Evolutionary conservation across 2,113 vertebrate species (phyloP), one percentile per base, ranked within the genome.

Genomic region (Heterotis niloticus): DNA sequence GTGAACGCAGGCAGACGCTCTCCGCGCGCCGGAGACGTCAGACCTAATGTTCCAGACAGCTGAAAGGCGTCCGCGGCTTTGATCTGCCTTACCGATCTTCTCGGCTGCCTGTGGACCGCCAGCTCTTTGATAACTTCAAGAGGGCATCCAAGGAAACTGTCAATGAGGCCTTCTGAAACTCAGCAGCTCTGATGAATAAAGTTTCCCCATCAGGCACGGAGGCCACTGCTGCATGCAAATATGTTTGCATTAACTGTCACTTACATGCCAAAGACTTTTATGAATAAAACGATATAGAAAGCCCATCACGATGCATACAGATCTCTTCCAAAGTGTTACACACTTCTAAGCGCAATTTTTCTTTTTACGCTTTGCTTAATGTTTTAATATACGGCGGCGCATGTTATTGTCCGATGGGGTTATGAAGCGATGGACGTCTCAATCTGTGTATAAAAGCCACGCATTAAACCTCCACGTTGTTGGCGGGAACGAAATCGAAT

Each of bases 31-130:
- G 29, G 34, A 56, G 64, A 54, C 17, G 51, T 77, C 75, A 28
- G 66, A 44, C 52, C 17, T 78, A 56, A 66, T 78, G 76, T 68
- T 68, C 18, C 17, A 57, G 65, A 28, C 52, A 59, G 60, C 52
- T 34, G 76, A 77, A 68, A 68, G 76, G 64, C 64, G 4, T 26
- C 24, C 12, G 24, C 34, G 44, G 44, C 76, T 78, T 78, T 78
- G 64, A 78, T 68, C 64, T 26, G 23, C 4, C 16, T 28, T 18
- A 59, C 76, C 65, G 64, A 67, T 68, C 64, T 78, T 65, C 26
- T 34, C n/a, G 75, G 16, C 59, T 14, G 28, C 5, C 75, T 52
- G 62, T n/a, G 17, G 4, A 44, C 76, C 26, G 14, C 64, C 10
- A 23, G 5, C 10, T 20, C 29, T 71, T 52, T 52, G 29, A 52